phyloP scores from a whole-genome alignment of 2,797 vertebrate species.

The Protonibea diacanthus region DNA sequence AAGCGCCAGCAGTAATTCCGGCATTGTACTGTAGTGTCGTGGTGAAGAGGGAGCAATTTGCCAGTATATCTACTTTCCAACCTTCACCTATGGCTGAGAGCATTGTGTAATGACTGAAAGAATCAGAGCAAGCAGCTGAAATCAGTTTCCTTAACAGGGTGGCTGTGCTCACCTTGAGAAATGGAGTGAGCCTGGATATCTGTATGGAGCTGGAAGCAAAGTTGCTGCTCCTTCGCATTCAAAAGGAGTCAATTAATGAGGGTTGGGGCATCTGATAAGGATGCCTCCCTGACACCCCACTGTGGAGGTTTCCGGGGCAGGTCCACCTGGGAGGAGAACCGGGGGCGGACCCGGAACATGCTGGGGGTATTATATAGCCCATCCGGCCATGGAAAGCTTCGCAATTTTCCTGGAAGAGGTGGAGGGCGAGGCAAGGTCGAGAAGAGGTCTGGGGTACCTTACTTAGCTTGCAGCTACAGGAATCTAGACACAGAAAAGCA shows the following conservation, averaged over 20 bases:
- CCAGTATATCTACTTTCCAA: slow-evolving; percentile 15
- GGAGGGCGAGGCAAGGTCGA: not conserved
- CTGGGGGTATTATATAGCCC: slow-evolving; percentile 14
- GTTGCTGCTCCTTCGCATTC: slow-evolving; percentile 24
- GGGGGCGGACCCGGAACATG: not conserved
- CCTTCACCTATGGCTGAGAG: slow-evolving; percentile 3
- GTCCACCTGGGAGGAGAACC: slow-evolving; percentile 7
- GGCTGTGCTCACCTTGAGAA: slow-evolving; percentile 18
- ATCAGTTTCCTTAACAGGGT: not conserved
- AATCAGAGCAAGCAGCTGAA: not conserved
- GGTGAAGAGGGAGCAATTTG: slow-evolving; percentile 37
- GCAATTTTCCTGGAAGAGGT: not conserved
- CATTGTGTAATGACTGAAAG: not conserved
- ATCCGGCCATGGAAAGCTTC: not conserved
- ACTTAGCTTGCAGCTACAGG: slow-evolving; percentile 11
- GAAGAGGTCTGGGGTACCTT: not conserved
- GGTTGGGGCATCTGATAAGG: slow-evolving; percentile 18
- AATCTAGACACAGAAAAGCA: not conserved
- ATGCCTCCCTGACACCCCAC: slow-evolving; percentile 6
- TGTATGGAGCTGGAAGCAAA: not conserved
- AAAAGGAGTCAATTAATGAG: slow-evolving; percentile 21
- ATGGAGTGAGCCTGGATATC: not conserved
- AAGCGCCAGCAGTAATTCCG: not conserved
- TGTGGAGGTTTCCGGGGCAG: not conserved
- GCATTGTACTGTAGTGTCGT: not conserved